Base-by-base conservation (phyloP, 2,113 vertebrate genomes). In the Laticauda laticaudata region DNA sequence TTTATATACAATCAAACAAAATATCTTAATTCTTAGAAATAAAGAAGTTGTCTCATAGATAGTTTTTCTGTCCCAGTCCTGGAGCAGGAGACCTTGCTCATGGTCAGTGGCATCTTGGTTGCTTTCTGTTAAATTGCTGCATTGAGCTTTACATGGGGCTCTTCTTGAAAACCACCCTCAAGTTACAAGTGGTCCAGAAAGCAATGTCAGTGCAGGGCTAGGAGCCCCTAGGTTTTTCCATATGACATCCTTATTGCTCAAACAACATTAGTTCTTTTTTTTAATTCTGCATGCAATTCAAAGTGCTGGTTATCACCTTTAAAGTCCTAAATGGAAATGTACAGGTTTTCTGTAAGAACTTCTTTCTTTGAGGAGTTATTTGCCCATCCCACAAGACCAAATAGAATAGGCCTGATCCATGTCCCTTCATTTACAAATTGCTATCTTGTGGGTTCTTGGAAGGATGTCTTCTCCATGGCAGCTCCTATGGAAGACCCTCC, bases 1-100 rank as follows among this genome's bases (percentile, higher is more conserved):
- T 57, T 88, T 91, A 53, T 48, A 45, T n/a, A 56, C 43, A 43
- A 81, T 64, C 3, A 86, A 15, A 88, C n/a, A 0, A 57, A 93
- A 43, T 12, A 55, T 45, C 23, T 51, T 87, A 92, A 14, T 92
- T 92, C 91, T 91, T 91, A 15, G 39, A 57, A 23, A 45, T 94
- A 56, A 51, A 69, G 89, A 14, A 15, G 5, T 53, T 93, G 55
- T 8, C 89, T 45, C 14, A 29, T 92, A 51, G 0, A 0, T 14
- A 24, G 56, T 90, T 69, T 14, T 87, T 51, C 54, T 90, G 21
- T 91, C 93, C 75, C 34, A 81, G 15, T 39, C 18, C 18, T 43
- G 75, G 34, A 81, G 6, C 18, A 39, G 18, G 18, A 81, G 75
- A 81, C 34, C 18, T 43, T 81, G 34, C 75, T 39, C 69, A 81